Base-by-base conservation (phyloP, 1,140 invertebrate genomes). In the Magallana ariakensis region DNA sequence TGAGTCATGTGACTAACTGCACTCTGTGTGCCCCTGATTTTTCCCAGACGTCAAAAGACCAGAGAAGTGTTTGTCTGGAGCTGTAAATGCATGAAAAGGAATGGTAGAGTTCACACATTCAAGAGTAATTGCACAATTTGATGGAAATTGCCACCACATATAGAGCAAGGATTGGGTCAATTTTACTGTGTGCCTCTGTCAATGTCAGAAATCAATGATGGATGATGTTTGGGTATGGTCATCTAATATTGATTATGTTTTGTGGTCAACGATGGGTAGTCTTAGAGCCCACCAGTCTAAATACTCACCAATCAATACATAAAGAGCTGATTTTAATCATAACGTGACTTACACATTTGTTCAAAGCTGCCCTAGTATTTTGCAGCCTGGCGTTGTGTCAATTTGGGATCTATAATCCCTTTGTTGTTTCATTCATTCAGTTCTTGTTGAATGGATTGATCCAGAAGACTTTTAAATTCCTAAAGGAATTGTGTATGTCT, bases 371-470 rank as follows among this genome's bases (percentile, higher is more conserved):
- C 66, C 66, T 26, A 26, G 22, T 13, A 75, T 26, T 75, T 75
- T 75, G 9, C 66, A 22, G 22, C 22, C 26, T 75, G 66, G 22
- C 66, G 22, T 19, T 33, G 22, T 75, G 66, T 75, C 66, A 75
- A 33, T 75, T 46, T 19, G 9, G 58, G 58, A 60, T 60, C 58
- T 60, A 60, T 60, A 22, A 75, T 75, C 66, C 22, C 66, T 75
- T 75, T 75, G 66, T 75, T 75, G 33, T 75, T 75, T 75, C 66
- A 75, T 75, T 75, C 66, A 75, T 75, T 75, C 66, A 75, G 33
- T 26, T 75, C 66, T 26, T 33, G 66, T 26, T 75, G 66, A 75
- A 75, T 75, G 66, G 22, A 75, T 26, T 75, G 66, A 75, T 75
- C 33, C 22, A 10, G 19, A 26, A 75, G 66, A 75, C 66, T 26